Evolutionary conservation across 2,797 vertebrate species (phyloP), one percentile per base, ranked within the genome.

Genomic region (Gouania willdenowi): DNA sequence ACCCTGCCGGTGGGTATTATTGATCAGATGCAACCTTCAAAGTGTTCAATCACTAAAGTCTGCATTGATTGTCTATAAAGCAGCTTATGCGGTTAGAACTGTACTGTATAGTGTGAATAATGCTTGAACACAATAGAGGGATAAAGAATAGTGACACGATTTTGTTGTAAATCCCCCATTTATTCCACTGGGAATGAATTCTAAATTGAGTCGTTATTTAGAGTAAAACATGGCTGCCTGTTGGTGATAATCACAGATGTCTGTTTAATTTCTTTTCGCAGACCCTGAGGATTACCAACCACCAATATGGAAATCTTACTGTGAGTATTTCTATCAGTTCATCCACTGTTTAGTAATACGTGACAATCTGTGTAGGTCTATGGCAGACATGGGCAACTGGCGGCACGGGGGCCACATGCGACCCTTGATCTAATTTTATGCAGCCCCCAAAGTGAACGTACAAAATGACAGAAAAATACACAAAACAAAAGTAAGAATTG

Each of bases 241-340:
- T 63, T 43, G 48, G 30, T 51, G 39, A 29, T 66, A 13, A 40
- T 68, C 24, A 74, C 32, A 35, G 9, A 52, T 54, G 42, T 13
- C 40, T 70, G 23, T 22, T 47, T 46, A 75, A 7, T 6, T 20
- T 65, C 50, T 56, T 47, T 71, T 92, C 87, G 51, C 85, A 99
- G 95, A 98, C 91, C 93, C 92, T 57, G 94, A 99, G 86, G 95
- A 98, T 75, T 98, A 95, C 79, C 96, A 99, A 55, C 95, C 95
- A 36, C 94, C 96, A 25, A 94, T 98, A 92, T 99, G 96, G 95
- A 98, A 98, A 89, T 98, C 95, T 13, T 99, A 98, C 87, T 84
- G 96, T 99, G 77, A 99, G 96, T 98, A 52, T 54, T 43, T 21
- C 0, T 43, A 34, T 44, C 2, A 40, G 56, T 45, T 35, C 31